Percentiles rank a stretch among this genome's conserved stretches.
phyloP scores from a whole-genome alignment of 53 echinoderm and acorn worm species.

The Echinometra lucunter region DNA sequence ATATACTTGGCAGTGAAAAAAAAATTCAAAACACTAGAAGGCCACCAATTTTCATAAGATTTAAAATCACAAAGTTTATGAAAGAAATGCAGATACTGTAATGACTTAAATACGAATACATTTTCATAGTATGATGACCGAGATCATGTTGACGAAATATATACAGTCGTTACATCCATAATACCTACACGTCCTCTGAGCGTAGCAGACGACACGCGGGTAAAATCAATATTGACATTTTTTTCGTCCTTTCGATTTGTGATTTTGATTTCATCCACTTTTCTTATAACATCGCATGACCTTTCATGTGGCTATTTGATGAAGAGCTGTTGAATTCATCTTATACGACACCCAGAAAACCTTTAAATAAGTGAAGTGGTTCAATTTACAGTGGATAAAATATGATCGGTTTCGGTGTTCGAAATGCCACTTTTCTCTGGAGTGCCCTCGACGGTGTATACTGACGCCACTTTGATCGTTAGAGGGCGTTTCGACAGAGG shows the following conservation, averaged over 20 bases:
- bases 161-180: slow-evolving; percentile 48
- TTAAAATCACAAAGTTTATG: slow-evolving; percentile 49
- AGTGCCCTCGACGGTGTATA: neutral
- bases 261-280: slow-evolving; percentile 1
- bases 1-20: slow-evolving; percentile 64
- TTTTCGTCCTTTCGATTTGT: neutral
- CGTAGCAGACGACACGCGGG: slow-evolving; percentile 7
- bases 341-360: slow-evolving; percentile 39
- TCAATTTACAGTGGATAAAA: slow-evolving; percentile 58
- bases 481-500: slow-evolving; percentile 6
- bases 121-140: slow-evolving; percentile 43
- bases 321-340: neutral
- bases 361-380: slow-evolving; percentile 52
- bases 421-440: slow-evolving; percentile 40
- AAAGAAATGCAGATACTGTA: slow-evolving; percentile 53
- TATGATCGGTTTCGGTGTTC: slow-evolving; percentile 49
- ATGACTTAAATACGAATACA: slow-evolving; percentile 63
- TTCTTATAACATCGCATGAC: neutral
- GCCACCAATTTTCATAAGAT: slow-evolving; percentile 54
- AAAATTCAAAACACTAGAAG: slow-evolving; percentile 37
- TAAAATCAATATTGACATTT: slow-evolving; percentile 25
- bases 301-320: neutral
- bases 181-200: neutral
- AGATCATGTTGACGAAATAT: slow-evolving; percentile 46
- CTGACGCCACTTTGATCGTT: neutral